These are phyloP conservation scores for Cyphomyrus discorhynchus DNA, from an alignment of 2,113 vertebrate genomes.

Conservation along the genomic window DNA sequence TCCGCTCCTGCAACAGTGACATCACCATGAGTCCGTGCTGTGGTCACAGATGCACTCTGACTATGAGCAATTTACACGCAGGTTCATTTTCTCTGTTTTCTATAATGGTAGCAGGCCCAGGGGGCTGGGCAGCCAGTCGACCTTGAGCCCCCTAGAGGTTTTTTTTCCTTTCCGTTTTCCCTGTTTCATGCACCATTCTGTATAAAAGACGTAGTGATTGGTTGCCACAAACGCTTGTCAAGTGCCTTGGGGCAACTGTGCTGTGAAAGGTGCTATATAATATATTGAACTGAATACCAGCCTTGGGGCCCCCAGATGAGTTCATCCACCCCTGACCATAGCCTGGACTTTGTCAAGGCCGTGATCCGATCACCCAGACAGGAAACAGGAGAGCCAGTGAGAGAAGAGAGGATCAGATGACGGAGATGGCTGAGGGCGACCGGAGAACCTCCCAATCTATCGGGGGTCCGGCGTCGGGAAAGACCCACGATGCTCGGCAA, in stretches of 20 bases:
- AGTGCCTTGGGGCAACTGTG: not conserved
- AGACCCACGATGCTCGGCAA: not conserved
- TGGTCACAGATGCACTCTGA: not conserved
- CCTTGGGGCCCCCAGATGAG: not conserved
- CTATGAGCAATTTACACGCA: not conserved
- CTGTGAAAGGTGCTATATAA: not conserved
- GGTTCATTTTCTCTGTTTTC: not conserved
- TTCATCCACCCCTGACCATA: not conserved
- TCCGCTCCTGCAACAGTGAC: not conserved
- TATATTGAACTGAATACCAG: not conserved
- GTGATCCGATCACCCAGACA: constrained; percentile 50
- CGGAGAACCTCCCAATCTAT: not conserved
- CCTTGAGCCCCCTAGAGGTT: not conserved
- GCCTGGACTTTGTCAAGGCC: constrained; percentile 40
- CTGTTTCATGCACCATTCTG: not conserved
- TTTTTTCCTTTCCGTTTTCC: not conserved
- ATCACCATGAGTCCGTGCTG: not conserved
- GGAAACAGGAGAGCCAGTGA: constrained; percentile 44
- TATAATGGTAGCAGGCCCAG: not conserved
- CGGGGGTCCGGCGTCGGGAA: not conserved
- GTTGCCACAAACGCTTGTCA: not conserved
- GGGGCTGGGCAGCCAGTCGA: not conserved
- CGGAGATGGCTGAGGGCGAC: not conserved
- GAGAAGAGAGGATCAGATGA: not conserved
- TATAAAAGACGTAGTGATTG: not conserved